These are phyloP conservation scores for Adrianichthys oophorus DNA, from an alignment of 2,797 vertebrate species.

Conservation along the genomic window DNA sequence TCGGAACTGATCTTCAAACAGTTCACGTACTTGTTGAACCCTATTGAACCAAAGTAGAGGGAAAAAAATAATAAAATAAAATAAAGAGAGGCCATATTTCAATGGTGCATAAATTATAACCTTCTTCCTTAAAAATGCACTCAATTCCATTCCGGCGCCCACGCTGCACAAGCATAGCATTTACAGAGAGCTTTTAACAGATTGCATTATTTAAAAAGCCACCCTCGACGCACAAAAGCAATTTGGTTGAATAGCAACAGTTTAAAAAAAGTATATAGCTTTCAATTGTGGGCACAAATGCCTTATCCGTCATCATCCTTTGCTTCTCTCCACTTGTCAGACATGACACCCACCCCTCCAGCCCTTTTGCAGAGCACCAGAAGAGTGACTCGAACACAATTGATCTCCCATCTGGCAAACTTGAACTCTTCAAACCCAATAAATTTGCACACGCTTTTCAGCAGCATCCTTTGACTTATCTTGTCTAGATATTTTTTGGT, in stretches of 20 bases:
- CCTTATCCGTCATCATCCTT: constrained; percentile 65
- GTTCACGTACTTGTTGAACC: constrained; percentile 62
- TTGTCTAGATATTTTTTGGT: constrained; percentile 8
- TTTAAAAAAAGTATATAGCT: constrained; percentile 67
- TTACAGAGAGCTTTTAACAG: constrained; percentile 78
- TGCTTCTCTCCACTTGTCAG: constrained; percentile 64
- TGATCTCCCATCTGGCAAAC: constrained; percentile 66
- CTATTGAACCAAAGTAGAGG: constrained; percentile 48
- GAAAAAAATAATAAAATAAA: constrained; percentile 57
- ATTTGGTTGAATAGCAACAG: constrained; percentile 75
- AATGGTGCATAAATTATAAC: constrained; percentile 74
- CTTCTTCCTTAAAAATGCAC: constrained; percentile 68
- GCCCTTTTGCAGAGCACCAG: constrained; percentile 46
- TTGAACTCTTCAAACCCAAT: constrained; percentile 55
- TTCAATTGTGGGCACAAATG: constrained; percentile 70
- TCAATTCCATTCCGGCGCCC: constrained; percentile 66
- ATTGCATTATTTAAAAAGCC: constrained; percentile 82
- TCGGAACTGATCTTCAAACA: constrained; percentile 56
- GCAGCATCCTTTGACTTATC: constrained; percentile 26
- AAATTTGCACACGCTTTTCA: constrained; percentile 37
- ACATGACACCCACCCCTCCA: constrained; percentile 44
- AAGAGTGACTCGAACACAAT: constrained; percentile 70
- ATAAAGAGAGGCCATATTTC: constrained; percentile 64
- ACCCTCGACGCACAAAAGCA: constrained; percentile 75
- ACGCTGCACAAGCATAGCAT: constrained; percentile 66